Evolutionary conservation across 2,113 vertebrate genomes (phyloP).

Genomic region (Carlito syrichta): DNA sequence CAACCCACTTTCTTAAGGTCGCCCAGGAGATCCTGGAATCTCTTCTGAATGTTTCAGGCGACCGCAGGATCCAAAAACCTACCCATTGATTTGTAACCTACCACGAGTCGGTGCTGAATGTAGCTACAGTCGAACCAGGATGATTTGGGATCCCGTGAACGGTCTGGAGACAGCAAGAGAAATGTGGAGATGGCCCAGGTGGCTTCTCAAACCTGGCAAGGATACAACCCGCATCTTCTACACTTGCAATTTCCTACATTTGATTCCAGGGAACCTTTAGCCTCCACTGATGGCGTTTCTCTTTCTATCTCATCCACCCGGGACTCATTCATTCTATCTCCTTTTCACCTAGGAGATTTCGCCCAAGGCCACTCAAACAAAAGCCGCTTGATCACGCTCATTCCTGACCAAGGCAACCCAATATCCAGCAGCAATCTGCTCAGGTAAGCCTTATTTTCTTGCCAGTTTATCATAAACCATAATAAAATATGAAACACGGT

Average conservation of each 20-base stretch:
- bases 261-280: background rate
- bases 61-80: background rate
- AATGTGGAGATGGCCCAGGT: background rate
- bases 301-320: background rate
- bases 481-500: background rate
- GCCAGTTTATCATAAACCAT: background rate
- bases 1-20: too few relatives aligned
- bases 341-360: background rate
- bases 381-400: background rate
- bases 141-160: rapidly evolving
- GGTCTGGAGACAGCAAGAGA: rapidly evolving
- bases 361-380: background rate
- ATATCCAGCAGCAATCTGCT: background rate
- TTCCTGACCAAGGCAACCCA: background rate
- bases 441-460: background rate
- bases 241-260: background rate
- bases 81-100: background rate
- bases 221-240: rapidly evolving
- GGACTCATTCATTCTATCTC: background rate
- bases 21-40: background rate
- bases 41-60: background rate
- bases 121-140: background rate
- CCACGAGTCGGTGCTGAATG: too few relatives aligned
- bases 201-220: rapidly evolving
- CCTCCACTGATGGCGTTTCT: background rate